phyloP scores from a whole-genome alignment of 1,140 invertebrate genomes.

The Rhagoletis pomonella region DNA sequence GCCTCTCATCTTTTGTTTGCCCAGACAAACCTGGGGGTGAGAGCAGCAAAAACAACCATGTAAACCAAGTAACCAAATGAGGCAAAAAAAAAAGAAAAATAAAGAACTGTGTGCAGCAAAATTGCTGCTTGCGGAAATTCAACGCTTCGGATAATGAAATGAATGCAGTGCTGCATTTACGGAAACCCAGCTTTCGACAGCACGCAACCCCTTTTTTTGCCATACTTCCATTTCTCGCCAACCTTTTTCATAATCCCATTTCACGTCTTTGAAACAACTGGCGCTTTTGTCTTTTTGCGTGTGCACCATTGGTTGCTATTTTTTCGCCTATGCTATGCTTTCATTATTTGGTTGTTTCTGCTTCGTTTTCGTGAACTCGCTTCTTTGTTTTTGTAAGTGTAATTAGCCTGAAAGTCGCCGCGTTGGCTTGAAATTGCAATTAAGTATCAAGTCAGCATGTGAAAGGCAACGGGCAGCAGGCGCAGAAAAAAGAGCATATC shows the following conservation, averaged over 20 bases:
- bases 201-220: not conserved
- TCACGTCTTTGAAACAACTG: not conserved
- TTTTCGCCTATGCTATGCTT: slow-evolving; percentile 4
- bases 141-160: slow-evolving; percentile 50
- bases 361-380: not conserved
- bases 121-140: slow-evolving; percentile 35
- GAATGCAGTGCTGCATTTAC: slow-evolving; percentile 6
- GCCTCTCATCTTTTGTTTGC: slow-evolving; percentile 19
- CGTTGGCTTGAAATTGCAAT: slow-evolving; percentile 52
- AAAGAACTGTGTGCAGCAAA: not conserved
- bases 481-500: not conserved
- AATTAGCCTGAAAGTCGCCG: slow-evolving; percentile 57
- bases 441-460: slow-evolving; percentile 48
- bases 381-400: slow-evolving; percentile 54
- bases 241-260: not conserved
- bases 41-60: not conserved
- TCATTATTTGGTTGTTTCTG: slow-evolving; percentile 28
- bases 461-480: slow-evolving; percentile 21
- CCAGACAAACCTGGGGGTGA: not conserved
- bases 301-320: not conserved
- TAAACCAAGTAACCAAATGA: not conserved
- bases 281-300: slow-evolving; percentile 27
- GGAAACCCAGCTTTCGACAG: not conserved
- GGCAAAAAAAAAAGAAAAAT: not conserved
- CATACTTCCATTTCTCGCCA: not conserved